Evolutionary conservation across 1,140 invertebrate genomes (phyloP).

Genomic region (Trichoplusia ni): DNA sequence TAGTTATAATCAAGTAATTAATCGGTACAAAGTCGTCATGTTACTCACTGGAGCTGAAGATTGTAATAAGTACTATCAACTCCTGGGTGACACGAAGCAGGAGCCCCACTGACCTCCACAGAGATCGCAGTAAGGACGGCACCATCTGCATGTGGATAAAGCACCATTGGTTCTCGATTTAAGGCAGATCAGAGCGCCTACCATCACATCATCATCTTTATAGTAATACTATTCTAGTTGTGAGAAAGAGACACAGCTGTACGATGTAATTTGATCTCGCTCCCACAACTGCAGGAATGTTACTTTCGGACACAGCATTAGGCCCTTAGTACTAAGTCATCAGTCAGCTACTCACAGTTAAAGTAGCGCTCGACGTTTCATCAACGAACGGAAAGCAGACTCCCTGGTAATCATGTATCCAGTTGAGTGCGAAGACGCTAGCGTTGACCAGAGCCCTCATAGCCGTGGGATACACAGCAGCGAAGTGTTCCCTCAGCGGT

Average conservation of each 20-base stretch:
- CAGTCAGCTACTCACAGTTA: conserved; percentile 39
- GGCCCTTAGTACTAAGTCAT: too few species aligned
- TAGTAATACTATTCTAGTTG: too few species aligned
- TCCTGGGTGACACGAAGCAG: conserved; percentile 43
- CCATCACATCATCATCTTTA: too few species aligned
- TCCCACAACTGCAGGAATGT: too few species aligned
- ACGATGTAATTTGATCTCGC: too few species aligned
- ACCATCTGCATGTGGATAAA: conserved; percentile 61
- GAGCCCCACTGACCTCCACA: conserved; percentile 49
- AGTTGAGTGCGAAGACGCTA: conserved; percentile 59
- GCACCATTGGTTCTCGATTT: too few species aligned
- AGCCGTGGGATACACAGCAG: conserved; percentile 52
- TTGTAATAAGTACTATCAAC: conserved; percentile 37
- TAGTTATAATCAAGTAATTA: not conserved
- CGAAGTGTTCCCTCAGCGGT: conserved; percentile 51
- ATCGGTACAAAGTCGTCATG: not conserved
- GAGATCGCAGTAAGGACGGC: conserved; percentile 48
- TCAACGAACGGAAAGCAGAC: conserved; percentile 62
- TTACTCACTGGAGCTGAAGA: conserved; percentile 38
- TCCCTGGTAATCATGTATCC: conserved; percentile 72
- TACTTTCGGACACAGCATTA: too few species aligned
- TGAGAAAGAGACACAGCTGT: too few species aligned
- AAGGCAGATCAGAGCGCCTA: too few species aligned
- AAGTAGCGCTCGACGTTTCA: conserved; percentile 40
- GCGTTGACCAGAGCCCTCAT: conserved; percentile 63